A percentile compares a stretch with the other conserved stretches of the same genome.
These are phyloP conservation scores for Aptenodytes patagonicus DNA, from an alignment of 2,113 vertebrate genomes.

Conservation along the genomic window DNA sequence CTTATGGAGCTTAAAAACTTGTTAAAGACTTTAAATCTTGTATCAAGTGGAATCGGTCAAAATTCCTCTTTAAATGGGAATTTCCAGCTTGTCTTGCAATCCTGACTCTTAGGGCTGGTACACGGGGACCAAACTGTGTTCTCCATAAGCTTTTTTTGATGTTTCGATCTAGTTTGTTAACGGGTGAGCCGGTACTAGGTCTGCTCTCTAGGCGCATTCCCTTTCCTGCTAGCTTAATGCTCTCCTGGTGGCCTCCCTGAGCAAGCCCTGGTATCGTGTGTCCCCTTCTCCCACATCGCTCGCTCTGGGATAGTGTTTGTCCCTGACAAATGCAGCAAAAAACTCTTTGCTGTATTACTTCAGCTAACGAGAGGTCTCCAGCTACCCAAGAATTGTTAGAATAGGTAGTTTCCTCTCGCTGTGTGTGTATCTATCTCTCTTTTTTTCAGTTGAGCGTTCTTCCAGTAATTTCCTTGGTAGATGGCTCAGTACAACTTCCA, in stretches of 20 bases:
- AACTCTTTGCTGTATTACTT: not conserved
- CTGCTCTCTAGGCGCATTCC: rapidly evolving
- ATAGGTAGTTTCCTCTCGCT: not conserved
- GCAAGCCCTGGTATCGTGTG: not conserved
- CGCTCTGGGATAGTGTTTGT: not conserved
- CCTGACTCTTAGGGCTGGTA: not conserved
- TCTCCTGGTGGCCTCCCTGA: not conserved
- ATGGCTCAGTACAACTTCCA: not conserved
- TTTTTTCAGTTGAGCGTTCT: not conserved
- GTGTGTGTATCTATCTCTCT: rapidly evolving
- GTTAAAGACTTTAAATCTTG: not conserved
- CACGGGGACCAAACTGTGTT: not conserved
- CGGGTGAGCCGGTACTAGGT: too few relatives aligned
- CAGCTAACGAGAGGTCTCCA: not conserved
- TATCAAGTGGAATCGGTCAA: not conserved
- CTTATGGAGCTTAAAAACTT: not conserved
- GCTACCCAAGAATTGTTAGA: not conserved
- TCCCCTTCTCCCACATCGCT: not conserved
- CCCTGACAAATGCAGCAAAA: not conserved
- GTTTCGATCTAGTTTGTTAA: not conserved
- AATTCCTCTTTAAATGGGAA: not conserved
- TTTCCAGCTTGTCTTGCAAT: not conserved
- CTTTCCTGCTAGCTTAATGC: not conserved
- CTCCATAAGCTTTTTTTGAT: rapidly evolving
- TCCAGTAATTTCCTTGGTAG: not conserved